Percentiles rank a stretch among this genome's conserved stretches.
These are phyloP conservation scores for Anastrepha ludens DNA, from an alignment of 1,140 invertebrate species.

Conservation along the genomic window DNA sequence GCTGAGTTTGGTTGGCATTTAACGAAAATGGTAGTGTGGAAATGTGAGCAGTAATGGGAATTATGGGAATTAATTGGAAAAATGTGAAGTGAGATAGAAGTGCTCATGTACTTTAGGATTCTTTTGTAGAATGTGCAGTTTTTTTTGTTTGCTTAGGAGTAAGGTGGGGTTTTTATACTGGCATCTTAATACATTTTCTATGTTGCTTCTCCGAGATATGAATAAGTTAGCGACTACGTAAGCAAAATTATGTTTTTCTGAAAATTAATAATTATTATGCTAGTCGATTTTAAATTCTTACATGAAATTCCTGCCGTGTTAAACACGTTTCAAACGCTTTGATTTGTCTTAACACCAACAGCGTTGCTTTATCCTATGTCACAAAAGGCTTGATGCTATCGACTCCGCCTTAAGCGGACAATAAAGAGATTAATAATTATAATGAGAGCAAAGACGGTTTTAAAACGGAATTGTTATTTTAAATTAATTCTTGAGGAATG, in stretches of 20 bases:
- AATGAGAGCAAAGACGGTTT: too few relatives aligned
- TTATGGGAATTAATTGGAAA: constrained; percentile 51
- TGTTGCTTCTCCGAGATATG: too few relatives aligned
- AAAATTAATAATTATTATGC: not conserved
- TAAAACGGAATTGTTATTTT: too few relatives aligned
- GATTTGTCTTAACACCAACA: too few relatives aligned
- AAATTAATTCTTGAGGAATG: too few relatives aligned
- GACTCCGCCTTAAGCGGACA: too few relatives aligned
- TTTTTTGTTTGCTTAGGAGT: too few relatives aligned
- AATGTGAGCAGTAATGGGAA: constrained; percentile 43
- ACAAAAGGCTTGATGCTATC: too few relatives aligned
- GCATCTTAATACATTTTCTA: too few relatives aligned
- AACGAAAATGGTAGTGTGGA: constrained; percentile 45
- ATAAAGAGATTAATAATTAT: too few relatives aligned
- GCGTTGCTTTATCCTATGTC: too few relatives aligned
- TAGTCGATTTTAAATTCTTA: not conserved
- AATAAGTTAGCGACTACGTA: not conserved
- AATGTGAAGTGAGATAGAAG: constrained; percentile 47
- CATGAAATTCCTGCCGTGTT: not conserved
- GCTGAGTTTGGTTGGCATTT: constrained; percentile 42
- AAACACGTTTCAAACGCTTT: not conserved
- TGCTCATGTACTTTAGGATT: not conserved
- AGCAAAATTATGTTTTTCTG: not conserved
- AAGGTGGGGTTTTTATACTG: too few relatives aligned
- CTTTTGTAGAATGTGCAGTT: not conserved